Base-by-base conservation (phyloP, 2,888 invertebrate genomes). In the Eupithecia subumbrata region DNA sequence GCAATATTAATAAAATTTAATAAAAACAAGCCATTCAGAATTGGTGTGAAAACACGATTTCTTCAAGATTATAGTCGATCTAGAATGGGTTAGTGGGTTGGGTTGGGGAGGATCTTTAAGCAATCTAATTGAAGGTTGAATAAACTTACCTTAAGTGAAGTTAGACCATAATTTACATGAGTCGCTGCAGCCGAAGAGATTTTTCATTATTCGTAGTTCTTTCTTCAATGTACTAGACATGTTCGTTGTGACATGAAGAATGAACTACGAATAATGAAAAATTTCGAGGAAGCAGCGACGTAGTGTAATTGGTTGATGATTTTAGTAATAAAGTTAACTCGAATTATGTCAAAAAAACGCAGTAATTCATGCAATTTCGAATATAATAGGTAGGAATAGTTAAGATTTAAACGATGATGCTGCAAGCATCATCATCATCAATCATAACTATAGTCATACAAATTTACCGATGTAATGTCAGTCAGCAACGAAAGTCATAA, bases 361-460 rank as follows among this genome's bases (percentile, higher is more conserved):
- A 79, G 80, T 79, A 79, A 87, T 86, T 85, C 82, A 85, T 84
- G 82, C 87, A 89, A 89, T 90, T 90, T 85, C 85, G 87, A 85
- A 88, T 88, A 87, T 90, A 91, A 90, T 90, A 88, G 88, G 82
- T 30, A 88, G 88, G 82, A 2, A 30, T 72, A 77, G 75, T 64
- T 74, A 70, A 75, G 74, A 40, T 78, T 81, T 77, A 75, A 71
- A 78, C 16, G 25, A 75, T 72, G 77, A 76, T 78, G 70, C 75
- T 66, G 66, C 69, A 69, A 75, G n/a, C n/a, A n/a, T n/a, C n/a
- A n/a, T n/a, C n/a, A n/a, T n/a, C n/a, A n/a, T n/a, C n/a, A n/a
- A n/a, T n/a, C n/a, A n/a, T n/a, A n/a, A n/a, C n/a, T n/a, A n/a
- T n/a, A 76, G 73, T 72, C 77, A 37, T 37, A 37, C 37, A 37